phyloP scores from a whole-genome alignment of 37 sponge, comb jelly and placozoan species.

The Axinella damicornis region DNA sequence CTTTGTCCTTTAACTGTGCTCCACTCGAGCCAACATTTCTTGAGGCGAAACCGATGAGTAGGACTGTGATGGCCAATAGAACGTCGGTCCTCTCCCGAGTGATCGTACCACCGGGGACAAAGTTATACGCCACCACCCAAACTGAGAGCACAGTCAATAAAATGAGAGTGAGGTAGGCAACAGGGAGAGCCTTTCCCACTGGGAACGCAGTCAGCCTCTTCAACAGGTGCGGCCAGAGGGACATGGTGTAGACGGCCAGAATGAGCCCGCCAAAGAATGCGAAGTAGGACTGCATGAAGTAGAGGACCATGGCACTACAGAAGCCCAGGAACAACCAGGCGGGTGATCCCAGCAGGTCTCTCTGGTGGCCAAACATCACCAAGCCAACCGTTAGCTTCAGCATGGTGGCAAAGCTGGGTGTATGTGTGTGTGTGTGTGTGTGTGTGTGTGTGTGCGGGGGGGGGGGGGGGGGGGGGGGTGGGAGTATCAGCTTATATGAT shows the following conservation, averaged over 20 bases:
- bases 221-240: slow-evolving; percentile 62
- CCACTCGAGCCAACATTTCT: background rate
- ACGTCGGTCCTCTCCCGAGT: slow-evolving; percentile 50
- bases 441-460: background rate
- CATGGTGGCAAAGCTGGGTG: slow-evolving; percentile 6
- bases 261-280: slow-evolving; percentile 55
- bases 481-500: too few relatives aligned
- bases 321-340: slow-evolving; percentile 53
- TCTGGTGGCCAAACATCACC: slow-evolving; percentile 29
- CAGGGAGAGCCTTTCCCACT: slow-evolving; percentile 16
- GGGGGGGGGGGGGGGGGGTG: background rate
- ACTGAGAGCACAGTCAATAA: slow-evolving; percentile 13
- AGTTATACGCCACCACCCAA: slow-evolving; percentile 77
- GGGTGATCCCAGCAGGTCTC: slow-evolving; percentile 21
- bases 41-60: slow-evolving; percentile 25
- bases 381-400: slow-evolving; percentile 8
- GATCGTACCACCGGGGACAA: slow-evolving; percentile 66
- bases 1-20: background rate
- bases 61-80: slow-evolving; percentile 5
- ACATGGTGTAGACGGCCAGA: slow-evolving; percentile 55
- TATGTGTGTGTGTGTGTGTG: background rate
- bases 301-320: slow-evolving; percentile 29
- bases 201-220: slow-evolving; percentile 33
- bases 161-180: slow-evolving; percentile 24
- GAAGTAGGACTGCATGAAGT: slow-evolving; percentile 24